phyloP scores from a whole-genome alignment of 2,797 vertebrate species.

The Typhlichthys subterraneus region DNA sequence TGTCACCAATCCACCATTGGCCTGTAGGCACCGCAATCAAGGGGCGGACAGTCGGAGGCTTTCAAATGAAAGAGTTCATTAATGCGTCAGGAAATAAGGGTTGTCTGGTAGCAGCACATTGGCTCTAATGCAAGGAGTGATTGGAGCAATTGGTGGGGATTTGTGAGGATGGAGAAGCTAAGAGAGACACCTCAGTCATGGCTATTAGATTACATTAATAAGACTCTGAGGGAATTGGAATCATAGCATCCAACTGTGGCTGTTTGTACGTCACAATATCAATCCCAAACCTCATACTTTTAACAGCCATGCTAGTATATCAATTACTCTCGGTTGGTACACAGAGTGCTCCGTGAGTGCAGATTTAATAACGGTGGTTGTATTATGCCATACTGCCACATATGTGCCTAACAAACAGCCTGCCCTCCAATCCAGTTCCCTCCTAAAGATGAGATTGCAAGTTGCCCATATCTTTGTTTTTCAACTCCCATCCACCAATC shows the following conservation, averaged over 20 bases:
- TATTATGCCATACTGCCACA: constrained; percentile 20
- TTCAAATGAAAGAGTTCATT: constrained; percentile 74
- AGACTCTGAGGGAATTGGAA: constrained; percentile 43
- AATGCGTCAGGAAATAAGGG: constrained; percentile 62
- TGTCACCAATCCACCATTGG: constrained; percentile 55
- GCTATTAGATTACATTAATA: constrained; percentile 66
- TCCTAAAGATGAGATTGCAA: constrained; percentile 61
- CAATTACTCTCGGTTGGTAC: no score
- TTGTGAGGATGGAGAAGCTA: constrained; percentile 49
- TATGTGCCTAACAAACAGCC: constrained; percentile 50
- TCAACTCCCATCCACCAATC: constrained; percentile 46
- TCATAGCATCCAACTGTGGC: constrained; percentile 22
- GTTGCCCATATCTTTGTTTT: constrained; percentile 53
- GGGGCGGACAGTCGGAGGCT: constrained; percentile 54
- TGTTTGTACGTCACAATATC: background rate
- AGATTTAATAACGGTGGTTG: no score
- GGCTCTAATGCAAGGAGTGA: constrained; percentile 54
- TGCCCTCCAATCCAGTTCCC: constrained; percentile 67
- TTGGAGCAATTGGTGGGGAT: constrained; percentile 68
- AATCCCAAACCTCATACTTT: no score
- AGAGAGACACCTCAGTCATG: constrained; percentile 49
- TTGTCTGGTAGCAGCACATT: constrained; percentile 55
- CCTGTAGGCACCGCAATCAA: constrained; percentile 63
- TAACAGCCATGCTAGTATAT: no score
- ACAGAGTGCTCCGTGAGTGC: no score